Base-by-base conservation (phyloP, 2,113 vertebrate genomes). In the Oncorhynchus tshawytscha region DNA sequence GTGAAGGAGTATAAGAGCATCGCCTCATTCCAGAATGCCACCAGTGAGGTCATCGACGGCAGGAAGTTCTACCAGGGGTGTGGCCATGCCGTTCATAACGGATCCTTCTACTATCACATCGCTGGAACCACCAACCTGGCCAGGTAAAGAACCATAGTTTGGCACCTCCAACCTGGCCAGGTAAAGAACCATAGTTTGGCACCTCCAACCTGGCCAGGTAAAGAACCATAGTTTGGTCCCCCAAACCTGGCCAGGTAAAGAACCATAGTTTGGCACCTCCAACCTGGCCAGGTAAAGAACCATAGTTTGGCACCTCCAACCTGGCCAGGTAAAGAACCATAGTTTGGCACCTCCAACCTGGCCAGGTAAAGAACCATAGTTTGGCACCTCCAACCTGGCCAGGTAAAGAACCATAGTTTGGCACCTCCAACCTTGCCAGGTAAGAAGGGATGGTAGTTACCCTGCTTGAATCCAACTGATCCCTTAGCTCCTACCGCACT, bases 41-140 rank as follows among this genome's bases (percentile, higher is more conserved):
- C 85, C 78, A 92, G 92, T 76, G 87, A 90, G 3, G 74, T 62
- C 34, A 93, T 97, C 48, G 95, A 94, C 2, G 91, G 97, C 8
- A 91, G 87, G 0, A 94, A 94, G 87, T 91, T 95, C 73, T 99
- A 95, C 81, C 90, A 97, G 0, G 98, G 98, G 74, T 99, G 98
- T 0, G 96, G 98, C 3, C 96, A 98, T 24, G 75, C 89, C 0
- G 91, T 98, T 18, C 93, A 96, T 78, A 96, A 97, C 8, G 95
- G 94, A 15, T 92, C 92, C n/a, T 87, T 99, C 72, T 98, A 98
- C 85, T 99, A 96, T 65, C 96, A 99, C 72, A 94, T 95, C 27
- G 96, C 94, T 48, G 96, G 96, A 48, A 95, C 92, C 2, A 93
- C 92, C 78, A 93, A 80, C 79, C 95, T 99, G 20, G 93, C 91